Conservation (phyloP, 2,888 invertebrate genomes). For the Yponomeuta sedellus region DNA sequence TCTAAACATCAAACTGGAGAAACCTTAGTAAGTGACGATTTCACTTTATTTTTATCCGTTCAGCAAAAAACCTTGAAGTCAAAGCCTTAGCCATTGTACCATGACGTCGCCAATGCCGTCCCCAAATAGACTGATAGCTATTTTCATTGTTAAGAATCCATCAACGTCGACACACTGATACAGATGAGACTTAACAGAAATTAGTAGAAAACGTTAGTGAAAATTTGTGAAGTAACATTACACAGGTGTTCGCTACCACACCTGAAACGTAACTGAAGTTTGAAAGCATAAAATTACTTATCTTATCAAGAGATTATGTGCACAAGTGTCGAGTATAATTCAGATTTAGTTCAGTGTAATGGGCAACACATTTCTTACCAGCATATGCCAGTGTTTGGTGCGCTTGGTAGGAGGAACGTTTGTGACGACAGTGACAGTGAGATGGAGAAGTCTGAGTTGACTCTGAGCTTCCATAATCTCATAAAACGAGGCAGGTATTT, state of each 20-base stretch:
- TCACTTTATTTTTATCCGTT: conserved; percentile 22
- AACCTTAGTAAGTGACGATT: conserved; percentile 27
- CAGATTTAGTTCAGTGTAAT: conserved; percentile 52
- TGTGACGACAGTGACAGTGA: conserved; percentile 31
- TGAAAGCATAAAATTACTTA: conserved; percentile 32
- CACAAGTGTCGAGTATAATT: conserved; percentile 48
- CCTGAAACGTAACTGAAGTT: background rate
- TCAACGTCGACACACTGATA: no score
- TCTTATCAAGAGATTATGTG: conserved; percentile 73
- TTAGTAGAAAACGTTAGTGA: background rate
- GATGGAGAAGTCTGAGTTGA: conserved; percentile 66
- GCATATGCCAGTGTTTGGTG: conserved; percentile 44
- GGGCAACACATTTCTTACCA: conserved; percentile 59
- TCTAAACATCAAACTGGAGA: background rate
- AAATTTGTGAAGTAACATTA: background rate
- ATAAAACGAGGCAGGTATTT: conserved; percentile 59
- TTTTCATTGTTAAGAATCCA: background rate
- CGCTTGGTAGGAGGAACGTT: conserved; percentile 26
- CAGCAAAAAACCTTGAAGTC: conserved; percentile 32
- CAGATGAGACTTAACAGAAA: background rate
- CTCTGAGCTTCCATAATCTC: conserved; percentile 69
- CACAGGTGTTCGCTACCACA: background rate
- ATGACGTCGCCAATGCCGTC: conserved; percentile 22
- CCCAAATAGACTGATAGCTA: background rate
- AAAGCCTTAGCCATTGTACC: conserved; percentile 36